Base-by-base conservation (phyloP, 2,113 vertebrate species). In the Colius striatus region DNA sequence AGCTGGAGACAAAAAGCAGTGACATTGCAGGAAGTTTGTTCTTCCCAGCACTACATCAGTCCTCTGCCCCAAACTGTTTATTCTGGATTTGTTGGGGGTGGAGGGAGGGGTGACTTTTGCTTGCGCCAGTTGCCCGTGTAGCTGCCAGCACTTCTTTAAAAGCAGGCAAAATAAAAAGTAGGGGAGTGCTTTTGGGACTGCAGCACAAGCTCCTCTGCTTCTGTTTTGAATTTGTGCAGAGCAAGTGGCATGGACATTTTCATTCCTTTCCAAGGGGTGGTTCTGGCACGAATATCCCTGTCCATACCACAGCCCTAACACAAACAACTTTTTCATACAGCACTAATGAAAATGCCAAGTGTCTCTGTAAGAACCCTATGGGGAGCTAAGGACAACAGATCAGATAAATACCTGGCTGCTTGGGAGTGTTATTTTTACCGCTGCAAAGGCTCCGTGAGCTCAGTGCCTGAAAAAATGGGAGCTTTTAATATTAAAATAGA, bases 321-420 rank as follows among this genome's bases (percentile, higher is more conserved):
- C 92, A 97, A 95, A 95, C 75, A 94, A 90, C 77, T 92, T 95
- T 95, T 97, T 96, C 95, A 97, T 92, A 63, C 75, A 50, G 67
- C 6, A 3, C 84, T 90, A 86, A 84, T 91, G 88, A 96, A 95
- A 97, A 94, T 75, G 81, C 80, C 87, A 93, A 84, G 92, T 67
- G 88, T 96, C 74, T 74, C 84, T 55, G 77, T 78, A 90, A 74
- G 62, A 94, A 15, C 60, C 36, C 77, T 63, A 65, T 72, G 72
- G 90, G 90, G 86, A 96, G 62, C 91, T 92, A 93, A 93, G 83
- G 89, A 96, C 93, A 94, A 68, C 92, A 90, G 85, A 95, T 89
- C 95, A 93, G 83, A 94, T 73, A 83, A 96, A 94, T 88, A 96
- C 94, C 94, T 97, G 93, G 73, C 96, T 96, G 53, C 86, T 92